Evolutionary conservation across 2,888 invertebrate species (phyloP), one percentile per base, ranked within the genome.

Genomic region (Monoplex corrugatus): DNA sequence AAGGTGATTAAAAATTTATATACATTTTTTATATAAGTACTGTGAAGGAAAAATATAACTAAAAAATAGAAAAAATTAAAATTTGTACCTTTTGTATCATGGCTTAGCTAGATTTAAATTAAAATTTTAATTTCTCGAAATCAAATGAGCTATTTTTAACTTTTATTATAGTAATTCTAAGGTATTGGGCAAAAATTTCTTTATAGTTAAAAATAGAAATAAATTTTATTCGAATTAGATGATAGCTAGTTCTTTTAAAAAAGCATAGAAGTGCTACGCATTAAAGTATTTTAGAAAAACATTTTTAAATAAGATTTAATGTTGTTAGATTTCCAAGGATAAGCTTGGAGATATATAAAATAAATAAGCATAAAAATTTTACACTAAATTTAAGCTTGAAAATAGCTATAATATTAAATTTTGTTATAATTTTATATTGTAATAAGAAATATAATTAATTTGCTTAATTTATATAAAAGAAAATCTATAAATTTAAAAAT

Each of bases 11-110:
- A 87, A 87, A 87, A 1, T 43, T 78, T 45, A 16, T 68, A 3
- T 50, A 57, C 75, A 23, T n/a, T 85, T 5, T 0, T 45, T 23
- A 1, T 28, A 35, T n/a, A 28, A 88, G 88, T 88, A 88, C 83
- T 68, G 88, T 23, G n/a, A 85, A 68, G 83, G 88, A 97, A 97
- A 43, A 63, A 85, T 82, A 80, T 45, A 86, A 88, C 43, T 63
- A 50, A 0, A 19, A 23, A 5, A 85, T 78, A 91, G 89, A 75
- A 88, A 68, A 68, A 43, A 32, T 89, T 32, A 88, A 87, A 1
- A 0, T 89, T 96, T 97, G 97, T 97, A 97, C 97, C 97, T 97
- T 97, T 97, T 97, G 97, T 97, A 97, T 97, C 97, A 97, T 97
- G 97, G 97, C 97, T 97, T 96, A 97, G 78, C 91, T 90, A 92